Conservation (phyloP, 2,113 vertebrate species). For the Heterotis niloticus region DNA sequence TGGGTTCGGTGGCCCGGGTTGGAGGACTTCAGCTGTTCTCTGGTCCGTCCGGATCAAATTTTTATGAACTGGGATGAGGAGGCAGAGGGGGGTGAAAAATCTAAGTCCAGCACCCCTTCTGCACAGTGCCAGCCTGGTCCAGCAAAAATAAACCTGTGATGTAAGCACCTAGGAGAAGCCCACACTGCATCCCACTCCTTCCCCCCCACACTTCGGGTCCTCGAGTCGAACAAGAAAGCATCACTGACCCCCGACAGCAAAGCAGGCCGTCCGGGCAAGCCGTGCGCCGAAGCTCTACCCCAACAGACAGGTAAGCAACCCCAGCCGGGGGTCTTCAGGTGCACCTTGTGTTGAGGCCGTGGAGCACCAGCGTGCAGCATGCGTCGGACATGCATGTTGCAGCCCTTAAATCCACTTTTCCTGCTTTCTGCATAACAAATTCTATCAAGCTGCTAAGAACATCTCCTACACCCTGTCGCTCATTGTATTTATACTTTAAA, state of each 20-base stretch:
- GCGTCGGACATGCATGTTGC: no score
- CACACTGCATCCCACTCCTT: slow-evolving; percentile 46
- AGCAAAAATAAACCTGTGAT: slow-evolving; percentile 66
- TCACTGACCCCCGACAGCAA: slow-evolving; percentile 34
- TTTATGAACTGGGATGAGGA: slow-evolving; percentile 53
- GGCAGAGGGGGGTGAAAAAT: slow-evolving; percentile 52
- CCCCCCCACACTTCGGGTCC: slow-evolving; percentile 37
- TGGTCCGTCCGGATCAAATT: slow-evolving; percentile 47
- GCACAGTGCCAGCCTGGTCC: slow-evolving; percentile 35
- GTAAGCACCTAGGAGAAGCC: slow-evolving; percentile 49
- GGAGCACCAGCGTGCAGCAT: no score
- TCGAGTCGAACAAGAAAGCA: slow-evolving; percentile 38
- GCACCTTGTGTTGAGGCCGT: not conserved
- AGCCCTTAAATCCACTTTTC: no score
- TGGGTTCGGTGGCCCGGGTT: slow-evolving; percentile 28
- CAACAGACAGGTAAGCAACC: slow-evolving; percentile 42
- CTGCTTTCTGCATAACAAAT: no score
- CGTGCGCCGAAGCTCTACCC: not conserved
- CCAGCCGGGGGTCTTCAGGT: not conserved
- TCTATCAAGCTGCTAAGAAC: no score
- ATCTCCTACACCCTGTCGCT: no score
- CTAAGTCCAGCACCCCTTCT: slow-evolving; percentile 31
- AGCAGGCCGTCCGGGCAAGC: slow-evolving; percentile 16
- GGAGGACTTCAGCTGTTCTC: slow-evolving; percentile 31
- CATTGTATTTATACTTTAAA: no score